Evolutionary conservation across 2,888 invertebrate species (phyloP).

Genomic region (Iselma pallidipennis): DNA sequence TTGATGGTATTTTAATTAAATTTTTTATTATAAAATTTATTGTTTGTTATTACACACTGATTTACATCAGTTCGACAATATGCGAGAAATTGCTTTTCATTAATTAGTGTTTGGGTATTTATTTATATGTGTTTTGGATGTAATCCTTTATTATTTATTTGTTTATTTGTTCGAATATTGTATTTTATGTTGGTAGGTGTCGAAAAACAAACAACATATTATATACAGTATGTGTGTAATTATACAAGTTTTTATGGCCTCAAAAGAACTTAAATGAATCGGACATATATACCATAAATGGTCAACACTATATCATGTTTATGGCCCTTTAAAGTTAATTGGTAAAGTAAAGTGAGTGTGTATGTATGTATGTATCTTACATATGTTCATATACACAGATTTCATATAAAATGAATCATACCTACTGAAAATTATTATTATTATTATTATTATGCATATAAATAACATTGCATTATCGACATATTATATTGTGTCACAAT

Average conservation of each 20-base stretch:
- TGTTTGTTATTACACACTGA: no score
- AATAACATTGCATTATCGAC: background rate
- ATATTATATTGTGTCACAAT: background rate
- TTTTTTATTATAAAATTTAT: no score
- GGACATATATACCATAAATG: slow-evolving; percentile 1
- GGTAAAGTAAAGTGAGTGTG: background rate
- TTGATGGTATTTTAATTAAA: no score
- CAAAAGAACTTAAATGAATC: background rate
- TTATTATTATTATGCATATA: background rate
- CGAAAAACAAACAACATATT: background rate
- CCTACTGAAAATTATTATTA: background rate
- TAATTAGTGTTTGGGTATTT: background rate
- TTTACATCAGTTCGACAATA: no score
- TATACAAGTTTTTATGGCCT: background rate
- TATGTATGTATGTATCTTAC: no score
- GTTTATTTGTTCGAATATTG: background rate
- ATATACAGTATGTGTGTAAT: no score
- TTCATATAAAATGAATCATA: slow-evolving; percentile 3
- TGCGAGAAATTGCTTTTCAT: no score
- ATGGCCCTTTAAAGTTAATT: slow-evolving; percentile 5
- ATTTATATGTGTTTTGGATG: no score
- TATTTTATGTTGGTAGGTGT: background rate
- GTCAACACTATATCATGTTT: slow-evolving; percentile 2
- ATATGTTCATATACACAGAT: background rate
- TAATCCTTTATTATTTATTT: no score